Conservation (phyloP, 2,113 vertebrate genomes). For the Mormyrus iriodes region DNA sequence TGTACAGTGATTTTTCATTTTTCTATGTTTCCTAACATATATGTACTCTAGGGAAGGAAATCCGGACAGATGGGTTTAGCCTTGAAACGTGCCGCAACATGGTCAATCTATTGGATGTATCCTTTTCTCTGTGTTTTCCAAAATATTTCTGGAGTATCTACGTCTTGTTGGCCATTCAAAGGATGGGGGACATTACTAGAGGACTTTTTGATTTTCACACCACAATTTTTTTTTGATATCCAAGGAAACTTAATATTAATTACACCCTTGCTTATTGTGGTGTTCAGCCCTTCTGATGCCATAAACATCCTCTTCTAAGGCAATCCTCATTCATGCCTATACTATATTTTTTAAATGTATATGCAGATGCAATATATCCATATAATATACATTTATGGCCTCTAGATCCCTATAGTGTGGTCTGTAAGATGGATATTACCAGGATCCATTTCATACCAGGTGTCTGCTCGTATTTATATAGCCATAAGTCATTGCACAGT, state of each 20-base stretch:
- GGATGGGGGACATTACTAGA: not conserved
- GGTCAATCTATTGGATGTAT: conserved; percentile 64
- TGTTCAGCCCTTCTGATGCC: not conserved
- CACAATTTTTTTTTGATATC: not conserved
- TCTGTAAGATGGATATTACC: not conserved
- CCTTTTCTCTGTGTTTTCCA: conserved; percentile 36
- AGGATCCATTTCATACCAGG: not conserved
- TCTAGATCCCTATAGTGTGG: not conserved
- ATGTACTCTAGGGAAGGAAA: conserved; percentile 38
- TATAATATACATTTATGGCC: not conserved
- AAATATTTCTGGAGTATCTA: not conserved
- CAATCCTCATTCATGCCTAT: not conserved
- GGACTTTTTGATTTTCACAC: not conserved
- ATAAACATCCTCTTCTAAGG: not conserved
- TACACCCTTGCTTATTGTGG: not conserved
- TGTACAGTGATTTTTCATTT: not conserved
- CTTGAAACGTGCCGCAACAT: conserved; percentile 54
- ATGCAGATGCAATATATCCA: too few relatives aligned
- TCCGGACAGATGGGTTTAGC: conserved; percentile 53
- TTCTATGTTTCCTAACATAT: not conserved
- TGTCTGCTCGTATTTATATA: not conserved
- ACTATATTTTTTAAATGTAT: not conserved
- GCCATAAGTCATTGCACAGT: not conserved
- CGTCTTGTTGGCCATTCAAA: not conserved
- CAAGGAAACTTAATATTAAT: not conserved